Base-by-base conservation (phyloP, 2,113 vertebrate genomes). In the Hylia prasina region DNA sequence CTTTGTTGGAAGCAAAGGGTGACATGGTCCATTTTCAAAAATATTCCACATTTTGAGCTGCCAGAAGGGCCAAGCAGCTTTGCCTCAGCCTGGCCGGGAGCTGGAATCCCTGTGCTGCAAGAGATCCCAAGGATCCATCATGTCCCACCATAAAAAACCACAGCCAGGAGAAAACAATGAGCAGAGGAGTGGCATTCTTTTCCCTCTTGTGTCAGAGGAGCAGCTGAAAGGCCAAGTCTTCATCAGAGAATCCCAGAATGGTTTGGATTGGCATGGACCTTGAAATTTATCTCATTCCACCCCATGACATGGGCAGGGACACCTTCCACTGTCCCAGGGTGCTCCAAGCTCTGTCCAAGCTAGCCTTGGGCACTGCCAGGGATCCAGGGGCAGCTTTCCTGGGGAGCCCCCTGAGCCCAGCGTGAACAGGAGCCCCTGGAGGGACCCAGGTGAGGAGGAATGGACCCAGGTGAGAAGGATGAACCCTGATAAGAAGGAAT, bases 321-420 rank as follows among this genome's bases (percentile, higher is more conserved):
- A 33, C 19, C 30, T 54, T 13, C 30, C 53, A 21, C 53, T 33
- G 10, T 13, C 30, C 53, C 53, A 54, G 53, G 30, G 1, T 33
- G 53, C 30, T 54, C 66, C 57, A 21, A 63, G 24, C n/a, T 0
- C 48, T 2, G 4, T 48, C 57, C 57, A 64, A 0, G 35, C 24
- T 11, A 16, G 30, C n/a, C 76, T 80, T 18, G 85, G 31, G 0
- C 42, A 57, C 21, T 48, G 0, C 42, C 86, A 81, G 40, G 30
- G 56, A 63, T 48, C 37, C 45, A 44, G 57, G 25, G 17, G 11
- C 47, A 54, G 56, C 30, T 89, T 64, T 80, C 13, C 48, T 60
- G 68, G 31, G 22, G 28, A 66, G 20, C 6, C 53, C 47, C 54
- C 66, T 33, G 78, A 66, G n/a, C 27, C 27, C 87, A 63, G 45